phyloP scores from a whole-genome alignment of 2,797 vertebrate species.

The Gobio occitaniae region DNA sequence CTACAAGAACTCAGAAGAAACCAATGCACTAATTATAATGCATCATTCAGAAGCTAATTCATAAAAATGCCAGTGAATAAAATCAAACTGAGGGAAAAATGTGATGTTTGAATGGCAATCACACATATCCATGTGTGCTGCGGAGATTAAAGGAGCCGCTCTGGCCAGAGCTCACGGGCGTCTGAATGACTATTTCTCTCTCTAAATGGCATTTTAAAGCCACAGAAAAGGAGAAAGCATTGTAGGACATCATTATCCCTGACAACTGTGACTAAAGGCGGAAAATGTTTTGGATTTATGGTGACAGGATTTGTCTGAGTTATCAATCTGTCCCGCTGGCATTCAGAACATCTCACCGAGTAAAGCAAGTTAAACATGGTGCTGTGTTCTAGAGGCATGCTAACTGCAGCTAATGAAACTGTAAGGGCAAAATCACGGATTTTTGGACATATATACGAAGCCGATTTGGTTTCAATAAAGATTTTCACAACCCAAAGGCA shows the following conservation, averaged over 20 bases:
- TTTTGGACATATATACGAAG: conserved; percentile 14
- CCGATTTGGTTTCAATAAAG: conserved; percentile 26
- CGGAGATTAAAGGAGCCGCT: conserved; percentile 40
- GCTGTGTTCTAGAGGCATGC: conserved; percentile 43
- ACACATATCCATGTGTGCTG: conserved; percentile 21
- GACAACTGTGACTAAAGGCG: conserved; percentile 61
- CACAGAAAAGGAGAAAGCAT: conserved; percentile 54
- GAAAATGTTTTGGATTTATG: conserved; percentile 63
- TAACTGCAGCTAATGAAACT: conserved; percentile 56
- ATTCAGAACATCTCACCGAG: conserved; percentile 44
- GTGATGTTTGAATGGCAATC: conserved; percentile 43
- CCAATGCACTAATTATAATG: conserved; percentile 64
- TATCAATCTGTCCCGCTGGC: conserved; percentile 61
- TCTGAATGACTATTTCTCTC: conserved; percentile 25
- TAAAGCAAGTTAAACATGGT: conserved; percentile 54
- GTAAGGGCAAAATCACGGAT: conserved; percentile 39
- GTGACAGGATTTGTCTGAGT: conserved; percentile 63
- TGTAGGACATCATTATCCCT: conserved; percentile 61
- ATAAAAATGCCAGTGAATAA: conserved; percentile 36
- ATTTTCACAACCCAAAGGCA: conserved; percentile 29
- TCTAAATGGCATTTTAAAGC: conserved; percentile 54
- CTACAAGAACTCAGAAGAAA: conserved; percentile 57
- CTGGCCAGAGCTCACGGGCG: conserved; percentile 19
- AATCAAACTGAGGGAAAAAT: conserved; percentile 14
- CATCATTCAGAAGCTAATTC: conserved; percentile 59